phyloP scores from a whole-genome alignment of 2,888 invertebrate genomes.

The Cistogaster globosa region DNA sequence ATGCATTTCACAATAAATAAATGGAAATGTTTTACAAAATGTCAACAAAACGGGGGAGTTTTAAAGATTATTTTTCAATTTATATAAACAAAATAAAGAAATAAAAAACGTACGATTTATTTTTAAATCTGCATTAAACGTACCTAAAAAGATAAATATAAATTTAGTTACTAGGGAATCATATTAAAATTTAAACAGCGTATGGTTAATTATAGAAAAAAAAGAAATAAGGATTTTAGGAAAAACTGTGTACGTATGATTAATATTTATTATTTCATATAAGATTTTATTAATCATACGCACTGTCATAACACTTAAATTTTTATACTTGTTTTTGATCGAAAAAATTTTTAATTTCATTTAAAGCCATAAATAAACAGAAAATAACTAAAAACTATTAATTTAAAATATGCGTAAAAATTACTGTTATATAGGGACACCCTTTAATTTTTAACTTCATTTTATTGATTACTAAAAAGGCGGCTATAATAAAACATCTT shows the following conservation, averaged over 20 bases:
- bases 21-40: neutral
- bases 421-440: too few relatives aligned
- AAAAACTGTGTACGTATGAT: neutral
- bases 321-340: too few relatives aligned
- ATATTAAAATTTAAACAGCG: neutral
- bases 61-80: neutral
- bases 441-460: too few relatives aligned
- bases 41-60: neutral
- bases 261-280: neutral
- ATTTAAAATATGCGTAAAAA: too few relatives aligned
- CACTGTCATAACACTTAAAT: neutral
- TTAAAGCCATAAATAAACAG: too few relatives aligned
- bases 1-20: neutral
- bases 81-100: too few relatives aligned
- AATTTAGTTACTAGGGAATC: neutral
- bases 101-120: neutral
- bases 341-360: too few relatives aligned
- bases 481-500: too few relatives aligned
- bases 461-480: too few relatives aligned
- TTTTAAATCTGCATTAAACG: neutral
- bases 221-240: neutral
- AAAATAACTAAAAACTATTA: neutral
- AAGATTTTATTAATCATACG: too few relatives aligned
- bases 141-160: slow-evolving; percentile 53
- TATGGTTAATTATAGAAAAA: neutral